phyloP scores from a whole-genome alignment of 1,140 invertebrate species.

The Temnothorax nylanderi region DNA sequence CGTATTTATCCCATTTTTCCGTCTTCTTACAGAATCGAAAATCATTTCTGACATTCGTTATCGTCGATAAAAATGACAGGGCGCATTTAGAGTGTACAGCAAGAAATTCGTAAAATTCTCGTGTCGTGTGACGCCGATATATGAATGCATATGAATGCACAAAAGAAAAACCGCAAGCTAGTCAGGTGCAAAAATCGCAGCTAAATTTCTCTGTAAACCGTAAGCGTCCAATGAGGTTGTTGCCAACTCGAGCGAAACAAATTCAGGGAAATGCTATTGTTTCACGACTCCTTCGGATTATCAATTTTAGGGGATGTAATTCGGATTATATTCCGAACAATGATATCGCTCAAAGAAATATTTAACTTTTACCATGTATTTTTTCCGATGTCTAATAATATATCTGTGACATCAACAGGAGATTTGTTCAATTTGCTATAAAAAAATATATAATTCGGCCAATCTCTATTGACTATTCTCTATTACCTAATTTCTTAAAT shows the following conservation, averaged over 20 bases:
- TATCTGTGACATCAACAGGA: background rate
- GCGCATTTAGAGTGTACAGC: background rate
- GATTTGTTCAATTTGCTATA: background rate
- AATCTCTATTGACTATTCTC: background rate
- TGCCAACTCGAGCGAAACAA: conserved; percentile 28
- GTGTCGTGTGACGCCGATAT: background rate
- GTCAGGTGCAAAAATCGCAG: conserved; percentile 39
- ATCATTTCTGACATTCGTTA: conserved; percentile 16
- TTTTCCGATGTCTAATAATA: background rate
- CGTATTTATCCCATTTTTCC: background rate
- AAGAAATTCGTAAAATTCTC: conserved; percentile 9
- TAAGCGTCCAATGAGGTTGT: conserved; percentile 16
- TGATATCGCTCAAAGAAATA: background rate
- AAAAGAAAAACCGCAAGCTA: conserved; percentile 7
- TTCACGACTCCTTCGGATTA: conserved; percentile 17
- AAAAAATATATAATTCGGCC: background rate
- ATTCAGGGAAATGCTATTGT: conserved; percentile 17
- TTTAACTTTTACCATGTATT: background rate
- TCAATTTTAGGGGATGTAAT: background rate
- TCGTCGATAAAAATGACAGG: conserved; percentile 29
- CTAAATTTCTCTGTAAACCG: conserved; percentile 54
- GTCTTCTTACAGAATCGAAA: conserved; percentile 30
- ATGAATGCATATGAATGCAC: conserved; percentile 3
- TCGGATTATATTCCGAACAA: background rate
- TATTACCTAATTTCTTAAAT: background rate